These are phyloP conservation scores for Zygaena filipendulae DNA, from an alignment of 2,888 invertebrate genomes.

Conservation along the genomic window DNA sequence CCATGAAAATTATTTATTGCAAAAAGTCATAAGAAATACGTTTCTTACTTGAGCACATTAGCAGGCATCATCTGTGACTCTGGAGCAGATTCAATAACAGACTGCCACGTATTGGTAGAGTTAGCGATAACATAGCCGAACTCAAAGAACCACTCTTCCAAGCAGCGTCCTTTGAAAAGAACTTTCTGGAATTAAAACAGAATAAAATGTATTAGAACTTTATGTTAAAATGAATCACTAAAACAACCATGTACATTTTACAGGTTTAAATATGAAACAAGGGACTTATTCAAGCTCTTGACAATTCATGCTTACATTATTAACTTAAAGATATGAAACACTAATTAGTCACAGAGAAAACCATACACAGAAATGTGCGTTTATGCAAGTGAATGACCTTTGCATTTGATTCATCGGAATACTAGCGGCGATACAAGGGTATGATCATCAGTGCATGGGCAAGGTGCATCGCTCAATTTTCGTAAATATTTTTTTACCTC, in stretches of 20 bases:
- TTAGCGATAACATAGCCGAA: conserved; percentile 99
- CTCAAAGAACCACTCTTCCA: conserved; percentile 99
- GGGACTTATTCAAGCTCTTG: too few relatives aligned
- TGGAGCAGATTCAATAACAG: conserved; percentile 97
- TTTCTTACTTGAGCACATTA: conserved; percentile 92
- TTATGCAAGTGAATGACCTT: too few relatives aligned
- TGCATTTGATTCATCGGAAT: too few relatives aligned
- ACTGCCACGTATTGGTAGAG: conserved; percentile 99
- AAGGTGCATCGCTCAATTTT: too few relatives aligned
- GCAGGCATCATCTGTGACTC: conserved; percentile 99
- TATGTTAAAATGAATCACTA: background rate
- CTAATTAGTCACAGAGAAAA: too few relatives aligned
- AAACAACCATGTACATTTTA: conserved; percentile 2
- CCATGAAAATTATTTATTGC: too few relatives aligned
- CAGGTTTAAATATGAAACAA: background rate
- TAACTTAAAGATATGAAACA: too few relatives aligned
- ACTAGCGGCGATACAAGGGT: too few relatives aligned
- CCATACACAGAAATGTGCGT: too few relatives aligned
- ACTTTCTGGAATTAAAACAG: conserved; percentile 70
- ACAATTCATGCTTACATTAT: background rate
- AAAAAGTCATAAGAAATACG: too few relatives aligned
- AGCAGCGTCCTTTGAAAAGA: conserved; percentile 86
- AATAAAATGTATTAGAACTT: background rate
- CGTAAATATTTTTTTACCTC: too few relatives aligned
- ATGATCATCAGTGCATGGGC: too few relatives aligned